Evolutionary conservation across 2,797 vertebrate species (phyloP), one percentile per base, ranked within the genome.

Genomic region (Xenentodon cancila): DNA sequence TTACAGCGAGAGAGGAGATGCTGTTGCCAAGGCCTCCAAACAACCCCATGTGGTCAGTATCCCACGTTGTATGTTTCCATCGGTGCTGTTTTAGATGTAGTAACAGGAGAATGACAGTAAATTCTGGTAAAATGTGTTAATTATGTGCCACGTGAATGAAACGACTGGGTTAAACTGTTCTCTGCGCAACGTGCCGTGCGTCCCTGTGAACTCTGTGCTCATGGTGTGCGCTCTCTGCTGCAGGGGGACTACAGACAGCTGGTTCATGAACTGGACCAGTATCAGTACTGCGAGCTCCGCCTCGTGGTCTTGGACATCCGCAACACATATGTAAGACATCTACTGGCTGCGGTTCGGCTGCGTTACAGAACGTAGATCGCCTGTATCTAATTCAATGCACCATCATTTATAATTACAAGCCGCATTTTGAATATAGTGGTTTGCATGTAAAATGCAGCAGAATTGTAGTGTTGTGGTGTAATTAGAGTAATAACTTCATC

Each of bases 171-270:
- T 30, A 30, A 5, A 30, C 30, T 30, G 30, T 30, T 30, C 2
- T 37, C 7, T 32, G 9, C n/a, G n/a, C n/a, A 32, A 25, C 25
- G 25, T 25, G 25, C 25, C 25, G 25, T 3, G 25, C 3, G 25
- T 25, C 25, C 25, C 5, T 25, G 25, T 25, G 5, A 25, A 25
- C 25, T 25, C 25, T 3, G 18, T 32, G 40, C 11, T n/a, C 55
- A 17, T 61, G 58, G 30, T 37, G 48, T 55, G 19, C 64, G 25
- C 11, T 34, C 12, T 49, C 15, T 58, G 46, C 52, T 65, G 37
- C 89, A 97, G 96, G 95, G 95, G 59, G 95, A 97, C 87, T 97
- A 92, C 87, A 91, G 94, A 62, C 94, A 96, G 81, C 90, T 96
- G 76, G 95, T 97, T 12, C 95, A 96, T 0, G 94, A 96, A 71